Evolutionary conservation across 1,140 invertebrate genomes (phyloP).

Genomic region (Aleiodes sp.): DNA sequence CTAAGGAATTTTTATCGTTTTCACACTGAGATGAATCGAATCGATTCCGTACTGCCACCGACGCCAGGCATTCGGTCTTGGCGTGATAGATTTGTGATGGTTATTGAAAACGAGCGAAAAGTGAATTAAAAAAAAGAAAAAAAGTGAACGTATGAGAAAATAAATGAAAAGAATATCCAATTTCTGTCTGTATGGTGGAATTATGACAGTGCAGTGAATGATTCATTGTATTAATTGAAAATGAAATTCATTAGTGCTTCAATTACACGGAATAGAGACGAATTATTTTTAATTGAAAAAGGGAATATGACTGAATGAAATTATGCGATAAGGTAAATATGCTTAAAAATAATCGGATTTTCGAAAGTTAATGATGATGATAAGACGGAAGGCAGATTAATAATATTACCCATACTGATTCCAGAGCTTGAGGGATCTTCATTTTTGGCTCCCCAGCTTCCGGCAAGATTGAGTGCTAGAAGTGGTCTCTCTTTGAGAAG

Average conservation of each 20-base stretch:
- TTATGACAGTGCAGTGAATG: not conserved
- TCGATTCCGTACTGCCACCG: not conserved
- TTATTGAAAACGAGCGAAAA: not conserved
- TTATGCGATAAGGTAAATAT: no score
- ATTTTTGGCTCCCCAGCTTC: slow-evolving; percentile 65
- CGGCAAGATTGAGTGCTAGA: slow-evolving; percentile 66
- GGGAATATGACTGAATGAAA: no score
- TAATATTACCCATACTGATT: slow-evolving; percentile 63
- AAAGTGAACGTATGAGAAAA: slow-evolving; percentile 7
- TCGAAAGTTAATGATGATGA: no score
- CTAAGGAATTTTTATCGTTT: slow-evolving; percentile 8
- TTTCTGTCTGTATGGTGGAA: not conserved
- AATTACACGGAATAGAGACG: no score
- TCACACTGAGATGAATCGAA: not conserved
- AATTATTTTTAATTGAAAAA: no score
- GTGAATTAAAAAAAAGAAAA: slow-evolving; percentile 8
- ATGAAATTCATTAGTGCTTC: no score
- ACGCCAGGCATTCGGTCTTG: slow-evolving; percentile 2
- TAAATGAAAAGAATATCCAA: not conserved
- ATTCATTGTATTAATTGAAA: not conserved
- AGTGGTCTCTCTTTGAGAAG: slow-evolving; percentile 64
- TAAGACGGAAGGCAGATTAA: not conserved
- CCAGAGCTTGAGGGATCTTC: slow-evolving; percentile 66
- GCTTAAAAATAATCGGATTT: no score
- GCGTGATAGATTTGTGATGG: slow-evolving; percentile 7